Evolutionary conservation across 2,888 invertebrate species (phyloP).

Genomic region (Andrena flavipes): DNA sequence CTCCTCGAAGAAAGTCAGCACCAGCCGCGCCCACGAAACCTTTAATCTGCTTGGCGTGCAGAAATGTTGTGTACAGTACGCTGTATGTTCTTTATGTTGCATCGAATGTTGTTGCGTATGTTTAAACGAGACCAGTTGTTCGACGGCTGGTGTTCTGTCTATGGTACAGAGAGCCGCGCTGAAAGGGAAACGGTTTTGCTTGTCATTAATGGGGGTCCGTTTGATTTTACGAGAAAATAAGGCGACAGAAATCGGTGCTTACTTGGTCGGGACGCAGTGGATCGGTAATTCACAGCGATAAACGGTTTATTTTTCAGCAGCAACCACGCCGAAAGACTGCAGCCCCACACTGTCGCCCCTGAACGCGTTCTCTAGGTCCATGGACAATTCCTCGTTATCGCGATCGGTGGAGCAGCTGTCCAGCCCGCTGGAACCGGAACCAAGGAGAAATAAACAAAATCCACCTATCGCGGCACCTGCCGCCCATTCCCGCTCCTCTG

Average conservation of each 20-base stretch:
- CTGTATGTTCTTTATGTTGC: constrained; percentile 68
- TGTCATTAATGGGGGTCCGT: neutral
- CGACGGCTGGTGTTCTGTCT: neutral
- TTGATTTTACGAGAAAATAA: neutral
- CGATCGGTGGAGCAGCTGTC: constrained; percentile 92
- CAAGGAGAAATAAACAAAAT: constrained; percentile 83
- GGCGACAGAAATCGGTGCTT: neutral
- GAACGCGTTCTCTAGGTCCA: constrained; percentile 92
- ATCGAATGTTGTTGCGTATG: constrained; percentile 39
- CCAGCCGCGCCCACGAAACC: constrained; percentile 27
- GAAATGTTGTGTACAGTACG: constrained; percentile 47
- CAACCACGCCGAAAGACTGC: constrained; percentile 93
- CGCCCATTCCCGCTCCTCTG: constrained; percentile 83
- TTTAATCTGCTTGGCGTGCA: constrained; percentile 26
- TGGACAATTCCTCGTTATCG: constrained; percentile 86
- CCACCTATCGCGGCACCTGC: constrained; percentile 83
- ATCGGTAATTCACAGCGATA: neutral
- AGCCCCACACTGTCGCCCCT: constrained; percentile 93
- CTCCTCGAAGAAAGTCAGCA: neutral
- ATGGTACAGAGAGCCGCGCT: neutral
- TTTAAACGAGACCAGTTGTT: neutral
- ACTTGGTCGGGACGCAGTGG: neutral
- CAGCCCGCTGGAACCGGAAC: constrained; percentile 91
- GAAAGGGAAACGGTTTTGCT: neutral
- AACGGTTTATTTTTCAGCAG: constrained; percentile 83